Evolutionary conservation across 1,140 invertebrate genomes (phyloP), one percentile per base, ranked within the genome.

Genomic region (Micrasema longulum): DNA sequence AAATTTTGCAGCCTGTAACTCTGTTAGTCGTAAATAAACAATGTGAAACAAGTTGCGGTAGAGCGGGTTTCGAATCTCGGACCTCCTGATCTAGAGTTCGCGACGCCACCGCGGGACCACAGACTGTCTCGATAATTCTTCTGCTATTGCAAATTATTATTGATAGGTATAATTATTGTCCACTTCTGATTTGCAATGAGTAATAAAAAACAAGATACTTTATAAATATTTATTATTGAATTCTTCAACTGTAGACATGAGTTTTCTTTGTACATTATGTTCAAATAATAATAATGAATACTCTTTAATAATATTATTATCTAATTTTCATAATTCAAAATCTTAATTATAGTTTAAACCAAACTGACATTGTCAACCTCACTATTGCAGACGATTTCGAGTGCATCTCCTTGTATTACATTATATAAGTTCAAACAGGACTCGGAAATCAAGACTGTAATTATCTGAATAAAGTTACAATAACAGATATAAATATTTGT

Each of bases 201-300:
- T n/a, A 57, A 57, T 35, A 69, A 67, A 53, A 52, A 43, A 14
- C 16, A 31, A 10, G 31, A 60, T 71, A 55, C 22, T 69, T 70
- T 62, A 60, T 60, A 71, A 57, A 70, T 74, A 48, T 74, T 71
- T 74, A 71, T 74, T 74, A 60, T 53, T 70, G 72, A 71, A 74
- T 45, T 71, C 45, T 71, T 74, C 68, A 71, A 74, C 69, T 71
- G 63, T 71, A 71, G 69, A 74, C 69, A 74, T 74, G 72, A 71
- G 69, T 63, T 68, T 69, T 26, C 48, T 74, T 74, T 74, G 72
- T 74, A 74, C 72, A 74, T 74, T 74, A 74, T 69, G 53, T 74
- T 69, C 47, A 71, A 74, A 74, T 71, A 47, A 74, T 69, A 62
- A 72, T 73, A 26, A 73, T 66, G 57, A 73, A 47, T 60, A 70